Evolutionary conservation across 2,797 vertebrate species (phyloP), one percentile per base, ranked within the genome.

Genomic region (Bovichtus variegatus): DNA sequence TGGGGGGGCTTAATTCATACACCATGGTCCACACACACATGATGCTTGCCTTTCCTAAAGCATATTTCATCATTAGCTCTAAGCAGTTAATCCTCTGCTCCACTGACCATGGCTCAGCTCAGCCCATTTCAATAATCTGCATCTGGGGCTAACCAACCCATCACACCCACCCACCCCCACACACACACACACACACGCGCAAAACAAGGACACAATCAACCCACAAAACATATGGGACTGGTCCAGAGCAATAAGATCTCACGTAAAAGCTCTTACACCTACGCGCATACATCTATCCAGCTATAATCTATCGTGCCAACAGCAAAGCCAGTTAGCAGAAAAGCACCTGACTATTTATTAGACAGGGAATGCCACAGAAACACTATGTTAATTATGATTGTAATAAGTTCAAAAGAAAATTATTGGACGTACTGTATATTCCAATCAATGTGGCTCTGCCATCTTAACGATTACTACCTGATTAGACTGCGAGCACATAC

Each of bases 71-170:
- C 94, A 95, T 96, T 95, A 95, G 90, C 89, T 92, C 87, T 91
- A 92, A 96, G 92, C 93, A 96, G 92, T 94, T 95, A 96, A 96
- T 96, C 94, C 94, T 93, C 91, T 95, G 94, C 95, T 95, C 91
- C 93, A 94, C 88, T 94, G 94, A 92, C 91, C 91, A 86, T 76
- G 67, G 88, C 89, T 92, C 89, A 87, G 88, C 88, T 89, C 85
- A 80, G 81, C 89, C 91, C 83, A 93, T 95, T 95, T 94, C 91
- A 94, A 94, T 95, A 95, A 95, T 94, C 94, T 95, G 93, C 93
- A 94, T 94, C 90, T 90, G 91, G 82, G 76, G 60, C 88, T 90
- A 91, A 90, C 89, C 88, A 87, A 87, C 90, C 82, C 75, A 76
- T 89, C 88, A 84, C 58, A 66, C 25, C 36, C 59, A 64, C 29